Base-by-base conservation (phyloP, 2,113 vertebrate genomes). In the Strigops habroptila region DNA sequence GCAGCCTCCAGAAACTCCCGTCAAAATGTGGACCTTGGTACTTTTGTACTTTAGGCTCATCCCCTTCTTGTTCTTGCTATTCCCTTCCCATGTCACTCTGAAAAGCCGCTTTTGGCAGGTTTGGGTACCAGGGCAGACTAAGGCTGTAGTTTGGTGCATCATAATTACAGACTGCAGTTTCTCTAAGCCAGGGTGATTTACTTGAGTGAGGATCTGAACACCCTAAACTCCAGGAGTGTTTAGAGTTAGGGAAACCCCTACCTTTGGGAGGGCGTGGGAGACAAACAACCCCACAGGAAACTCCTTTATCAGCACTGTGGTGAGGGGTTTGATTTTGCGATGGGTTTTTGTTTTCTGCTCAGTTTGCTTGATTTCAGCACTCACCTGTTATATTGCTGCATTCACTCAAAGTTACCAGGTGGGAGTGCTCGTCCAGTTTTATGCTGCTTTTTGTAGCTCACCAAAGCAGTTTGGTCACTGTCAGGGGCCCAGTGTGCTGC, bases 401-500 rank as follows among this genome's bases (percentile, higher is more conserved):
- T 93, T 76, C 10, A 15, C 65, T 74, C 15, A 14, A 11, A 41
- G 37, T 51, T 77, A 73, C 33, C 0, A 0, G 7, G 43, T 63
- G 39, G 51, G 86, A 79, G 35, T 5, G 5, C 53, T 48, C 25
- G 10, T 18, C 13, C 0, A 1, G 31, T 37, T 74, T 14, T 23
- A 2, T 8, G 18, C 33, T 89, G 44, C 35, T 49, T 55, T 48
- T 44, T 55, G 82, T 37, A 23, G 23, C 39, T 80, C 6, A 1
- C 44, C 41, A 55, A 55, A 65, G 59, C 43, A 52, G 28, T 51
- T 68, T n/a, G 14, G 37, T 70, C 18, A 2, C 48, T 0, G 2
- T 14, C 3, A 1, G 24, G 46, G 53, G 5, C 19, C 37, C 0
- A 0, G 12, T 39, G 52, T 43, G 24, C 67, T 89, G 78, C 37